A percentile compares a stretch with the other conserved stretches of the same genome.
Evolutionary conservation across 2,113 vertebrate species (phyloP).

Genomic region (Sminthopsis crassicaudata): DNA sequence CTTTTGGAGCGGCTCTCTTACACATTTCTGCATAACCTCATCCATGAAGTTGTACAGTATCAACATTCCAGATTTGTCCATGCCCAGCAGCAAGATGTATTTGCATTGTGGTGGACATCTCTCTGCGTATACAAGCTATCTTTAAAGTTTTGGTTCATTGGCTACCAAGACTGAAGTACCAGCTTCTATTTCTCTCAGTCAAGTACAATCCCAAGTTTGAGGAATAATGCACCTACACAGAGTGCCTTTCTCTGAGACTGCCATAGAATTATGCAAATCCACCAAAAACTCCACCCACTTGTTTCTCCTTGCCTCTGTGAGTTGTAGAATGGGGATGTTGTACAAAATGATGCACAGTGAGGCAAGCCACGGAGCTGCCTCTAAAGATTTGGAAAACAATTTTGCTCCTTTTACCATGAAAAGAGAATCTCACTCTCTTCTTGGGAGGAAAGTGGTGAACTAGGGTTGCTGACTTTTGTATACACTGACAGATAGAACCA

Average conservation of each 20-base stretch:
- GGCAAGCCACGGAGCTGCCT: neutral
- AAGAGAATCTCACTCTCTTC: neutral
- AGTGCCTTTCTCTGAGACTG: neutral
- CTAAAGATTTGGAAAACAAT: neutral
- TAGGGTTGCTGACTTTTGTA: neutral
- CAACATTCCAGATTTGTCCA: neutral
- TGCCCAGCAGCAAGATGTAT: neutral
- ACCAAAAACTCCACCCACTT: neutral
- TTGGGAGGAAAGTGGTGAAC: neutral
- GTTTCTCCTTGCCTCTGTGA: neutral
- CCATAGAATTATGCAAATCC: neutral
- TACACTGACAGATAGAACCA: neutral
- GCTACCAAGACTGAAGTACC: too few relatives aligned
- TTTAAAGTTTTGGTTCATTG: neutral
- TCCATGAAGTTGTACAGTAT: neutral
- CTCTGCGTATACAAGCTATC: neutral
- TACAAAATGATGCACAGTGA: neutral
- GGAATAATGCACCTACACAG: neutral
- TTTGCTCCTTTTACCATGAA: neutral
- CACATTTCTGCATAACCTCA: neutral
- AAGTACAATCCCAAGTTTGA: neutral
- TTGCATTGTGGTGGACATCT: neutral
- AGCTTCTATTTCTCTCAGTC: neutral
- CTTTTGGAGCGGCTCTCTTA: too few relatives aligned
- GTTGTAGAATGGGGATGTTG: neutral